phyloP scores from a whole-genome alignment of 2,888 invertebrate genomes.

The Aproaerema taeniolella region DNA sequence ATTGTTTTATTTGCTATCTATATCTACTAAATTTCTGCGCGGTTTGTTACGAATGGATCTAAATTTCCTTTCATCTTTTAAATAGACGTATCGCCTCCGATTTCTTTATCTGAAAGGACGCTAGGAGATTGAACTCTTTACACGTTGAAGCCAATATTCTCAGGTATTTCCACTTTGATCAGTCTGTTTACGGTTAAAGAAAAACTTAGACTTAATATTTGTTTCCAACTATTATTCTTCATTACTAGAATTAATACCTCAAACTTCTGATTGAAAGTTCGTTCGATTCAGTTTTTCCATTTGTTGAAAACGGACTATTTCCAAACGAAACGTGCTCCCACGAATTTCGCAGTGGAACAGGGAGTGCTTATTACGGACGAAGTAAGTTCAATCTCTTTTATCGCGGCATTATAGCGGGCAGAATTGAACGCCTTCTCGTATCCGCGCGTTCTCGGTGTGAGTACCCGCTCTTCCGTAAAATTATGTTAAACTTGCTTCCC shows the following conservation, averaged over 20 bases:
- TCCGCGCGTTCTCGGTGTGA: slow-evolving; percentile 47
- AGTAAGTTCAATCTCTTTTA: slow-evolving; percentile 72
- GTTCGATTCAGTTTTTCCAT: slow-evolving; percentile 14
- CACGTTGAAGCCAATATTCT: slow-evolving; percentile 48
- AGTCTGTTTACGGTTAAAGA: no score
- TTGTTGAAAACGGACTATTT: slow-evolving; percentile 31
- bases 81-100: slow-evolving; percentile 41
- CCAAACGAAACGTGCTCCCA: slow-evolving; percentile 42
- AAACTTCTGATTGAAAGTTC: not conserved
- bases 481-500: slow-evolving; percentile 63
- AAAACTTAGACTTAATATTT: no score
- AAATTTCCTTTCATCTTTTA: slow-evolving; percentile 40
- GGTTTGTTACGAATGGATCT: slow-evolving; percentile 36
- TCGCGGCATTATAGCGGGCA: slow-evolving; percentile 59
- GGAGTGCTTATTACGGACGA: slow-evolving; percentile 59
- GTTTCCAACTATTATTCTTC: no score
- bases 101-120: slow-evolving; percentile 42
- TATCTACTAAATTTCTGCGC: slow-evolving; percentile 26
- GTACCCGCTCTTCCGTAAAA: slow-evolving; percentile 62
- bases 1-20: not conserved
- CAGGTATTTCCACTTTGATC: no score
- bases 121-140: slow-evolving; percentile 43
- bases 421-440: slow-evolving; percentile 57
- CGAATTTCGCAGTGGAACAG: slow-evolving; percentile 39
- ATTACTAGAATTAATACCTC: no score